Evolutionary conservation across 2,888 invertebrate species (phyloP), one percentile per base, ranked within the genome.

Genomic region (Mycalesis mineus): DNA sequence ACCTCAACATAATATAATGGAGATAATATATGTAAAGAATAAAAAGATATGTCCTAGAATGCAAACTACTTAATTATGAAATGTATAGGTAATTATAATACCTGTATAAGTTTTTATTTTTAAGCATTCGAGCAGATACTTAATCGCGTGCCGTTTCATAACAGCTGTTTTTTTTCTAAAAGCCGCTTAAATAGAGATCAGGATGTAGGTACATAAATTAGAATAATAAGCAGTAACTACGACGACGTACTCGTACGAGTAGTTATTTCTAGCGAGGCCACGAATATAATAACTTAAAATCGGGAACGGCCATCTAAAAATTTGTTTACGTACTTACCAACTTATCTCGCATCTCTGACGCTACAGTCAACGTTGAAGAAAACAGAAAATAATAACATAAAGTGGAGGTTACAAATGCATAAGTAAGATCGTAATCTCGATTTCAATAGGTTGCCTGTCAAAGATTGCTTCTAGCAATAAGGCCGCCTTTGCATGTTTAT

Each of bases 241-340:
- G 29, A 13, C n/a, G 22, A 29, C 4, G 29, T 45, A 45, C 22
- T 4, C 29, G 45, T 14, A n/a, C 14, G 13, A 31, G 29, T 29
- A 31, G 29, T 29, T 31, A 45, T 45, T 31, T 45, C 45, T 29
- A 45, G 29, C 45, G 14, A 45, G 45, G 45, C 14, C 45, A 45
- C 9, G 14, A 29, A 45, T 45, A 45, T 45, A 45, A 31, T 45
- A 45, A 29, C 45, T 45, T 28, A 42, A 29, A 45, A 45, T 45
- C 45, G 14, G 45, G 29, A 42, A 45, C 45, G 13, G 7, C 45
- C 28, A 45, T 45, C 45, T 45, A 5, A 13, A 28, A 45, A 14
- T 29, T n/a, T n/a, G n/a, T n/a, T n/a, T 31, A 45, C n/a, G 8
- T 13, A 44, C n/a, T 11, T 39, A 6, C 41, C 41, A 5, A 42